Percentiles rank a stretch among this genome's conserved stretches.
These are phyloP conservation scores for Diachasma alloeum DNA, from an alignment of 1,140 invertebrate genomes.

Conservation along the genomic window DNA sequence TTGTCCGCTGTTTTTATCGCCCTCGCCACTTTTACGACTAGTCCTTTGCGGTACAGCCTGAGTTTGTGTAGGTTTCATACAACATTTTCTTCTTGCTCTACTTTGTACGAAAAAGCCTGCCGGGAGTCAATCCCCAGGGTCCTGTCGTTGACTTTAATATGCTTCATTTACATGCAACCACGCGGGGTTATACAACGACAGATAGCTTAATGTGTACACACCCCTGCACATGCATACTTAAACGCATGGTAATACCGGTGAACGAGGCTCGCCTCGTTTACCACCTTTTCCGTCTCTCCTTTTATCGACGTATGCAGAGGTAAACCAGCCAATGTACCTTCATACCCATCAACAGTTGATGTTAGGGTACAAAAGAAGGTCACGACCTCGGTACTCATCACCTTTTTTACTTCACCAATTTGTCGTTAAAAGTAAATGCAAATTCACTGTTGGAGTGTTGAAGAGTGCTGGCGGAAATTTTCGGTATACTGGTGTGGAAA, in stretches of 20 bases:
- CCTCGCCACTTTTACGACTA: conserved; percentile 51
- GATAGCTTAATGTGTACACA: conserved; percentile 19
- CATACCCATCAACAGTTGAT: no score
- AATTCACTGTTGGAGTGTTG: no score
- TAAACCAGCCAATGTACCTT: not conserved
- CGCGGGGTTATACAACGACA: not conserved
- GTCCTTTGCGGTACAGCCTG: conserved; percentile 34
- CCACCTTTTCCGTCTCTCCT: not conserved
- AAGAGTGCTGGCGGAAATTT: no score
- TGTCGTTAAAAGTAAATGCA: no score
- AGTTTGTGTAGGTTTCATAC: not conserved
- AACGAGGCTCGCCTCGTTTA: not conserved
- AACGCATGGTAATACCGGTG: not conserved
- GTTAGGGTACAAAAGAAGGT: no score
- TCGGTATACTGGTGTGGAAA: no score
- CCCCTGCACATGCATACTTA: not conserved
- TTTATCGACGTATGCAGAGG: not conserved
- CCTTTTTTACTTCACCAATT: no score
- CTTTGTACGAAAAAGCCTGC: conserved; percentile 7
- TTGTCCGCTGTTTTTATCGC: conserved; percentile 47
- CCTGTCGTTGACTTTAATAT: conserved; percentile 27
- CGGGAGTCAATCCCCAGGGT: conserved; percentile 25
- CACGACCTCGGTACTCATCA: no score
- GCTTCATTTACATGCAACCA: conserved; percentile 28
- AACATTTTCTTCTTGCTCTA: conserved; percentile 8